Evolutionary conservation across 53 echinoderm and acorn worm genomes (phyloP).

Genomic region (Mesocentrotus franciscanus): DNA sequence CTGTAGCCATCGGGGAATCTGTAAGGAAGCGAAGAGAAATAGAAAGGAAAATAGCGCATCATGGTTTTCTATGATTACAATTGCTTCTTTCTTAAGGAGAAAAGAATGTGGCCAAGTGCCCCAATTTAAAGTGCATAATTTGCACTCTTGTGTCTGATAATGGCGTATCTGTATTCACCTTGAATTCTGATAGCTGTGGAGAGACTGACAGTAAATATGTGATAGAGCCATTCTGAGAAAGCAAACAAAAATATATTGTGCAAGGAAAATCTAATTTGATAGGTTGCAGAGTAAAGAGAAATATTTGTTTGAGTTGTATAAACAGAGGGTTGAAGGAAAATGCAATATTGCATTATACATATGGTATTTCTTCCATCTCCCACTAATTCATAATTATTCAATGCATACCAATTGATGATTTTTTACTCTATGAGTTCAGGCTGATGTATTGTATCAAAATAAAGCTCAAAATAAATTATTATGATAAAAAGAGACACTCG

Average conservation of each 20-base stretch:
- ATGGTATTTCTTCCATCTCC: background rate
- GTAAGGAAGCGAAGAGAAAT: conserved; percentile 30
- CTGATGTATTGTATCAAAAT: background rate
- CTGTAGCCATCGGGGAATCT: conserved; percentile 85
- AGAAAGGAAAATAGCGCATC: background rate
- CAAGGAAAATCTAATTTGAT: background rate
- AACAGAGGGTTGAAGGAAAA: background rate
- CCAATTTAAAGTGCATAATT: conserved; percentile 3
- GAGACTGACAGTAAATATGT: background rate
- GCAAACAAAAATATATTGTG: background rate
- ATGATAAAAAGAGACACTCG: background rate
- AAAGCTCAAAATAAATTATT: background rate
- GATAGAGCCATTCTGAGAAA: background rate
- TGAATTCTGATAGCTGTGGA: background rate
- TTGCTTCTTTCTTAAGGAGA: background rate
- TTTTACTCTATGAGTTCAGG: background rate
- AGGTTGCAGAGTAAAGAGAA: background rate
- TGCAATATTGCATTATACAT: background rate
- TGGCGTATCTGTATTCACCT: background rate
- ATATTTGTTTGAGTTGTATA: background rate
- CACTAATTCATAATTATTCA: background rate
- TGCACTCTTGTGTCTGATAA: background rate
- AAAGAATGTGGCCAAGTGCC: background rate
- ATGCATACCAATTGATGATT: background rate
- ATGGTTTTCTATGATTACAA: background rate